Base-by-base conservation (phyloP, 1,140 invertebrate genomes). In the Thereuonema tuberculata region DNA sequence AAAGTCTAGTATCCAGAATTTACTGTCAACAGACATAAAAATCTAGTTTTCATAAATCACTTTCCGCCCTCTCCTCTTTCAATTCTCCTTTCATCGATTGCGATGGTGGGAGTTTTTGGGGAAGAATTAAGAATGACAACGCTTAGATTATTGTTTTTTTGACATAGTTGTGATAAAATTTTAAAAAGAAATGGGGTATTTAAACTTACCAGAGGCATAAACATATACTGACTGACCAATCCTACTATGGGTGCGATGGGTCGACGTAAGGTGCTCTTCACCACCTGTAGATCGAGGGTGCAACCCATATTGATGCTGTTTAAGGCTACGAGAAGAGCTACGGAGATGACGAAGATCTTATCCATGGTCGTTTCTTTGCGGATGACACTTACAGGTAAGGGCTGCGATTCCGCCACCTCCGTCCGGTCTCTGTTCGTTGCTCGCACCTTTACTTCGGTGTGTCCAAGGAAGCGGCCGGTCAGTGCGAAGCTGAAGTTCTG, bases 281-380 rank as follows among this genome's bases (percentile, higher is more conserved):
- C 78, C 3, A 85, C 79, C 0, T 75, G 68, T 76, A 88, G 81
- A 69, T 93, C 84, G 68, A 95, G 78, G 0, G 91, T 89, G 71
- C 90, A 93, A 0, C 93, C 93, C 76, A 95, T 94, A 73, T 95
- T 93, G 49, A 95, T 85, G 69, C 91, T 95, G 62, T 93, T 82
- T 50, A 93, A 75, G 0, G 84, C 83, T 55, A 94, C 87, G 49
- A 96, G 78, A 52, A 81, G 71, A 9, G 84, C 83, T 2, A 94
- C 82, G 59, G 85, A 87, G 43, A 74, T 78, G 0, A 85, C 84
- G 66, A 94, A 95, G 20, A 88, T 72, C 3, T 74, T 78, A 69
- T 93, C 89, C 21, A 92, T 79, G 23, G 80, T 60, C 48, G 82
- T 71, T 47, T 80, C 68, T 59, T 81, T 75, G 27, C 87, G 72